These are phyloP conservation scores for Amaurobius ferox DNA, from an alignment of 2,888 invertebrate species.

Conservation along the genomic window DNA sequence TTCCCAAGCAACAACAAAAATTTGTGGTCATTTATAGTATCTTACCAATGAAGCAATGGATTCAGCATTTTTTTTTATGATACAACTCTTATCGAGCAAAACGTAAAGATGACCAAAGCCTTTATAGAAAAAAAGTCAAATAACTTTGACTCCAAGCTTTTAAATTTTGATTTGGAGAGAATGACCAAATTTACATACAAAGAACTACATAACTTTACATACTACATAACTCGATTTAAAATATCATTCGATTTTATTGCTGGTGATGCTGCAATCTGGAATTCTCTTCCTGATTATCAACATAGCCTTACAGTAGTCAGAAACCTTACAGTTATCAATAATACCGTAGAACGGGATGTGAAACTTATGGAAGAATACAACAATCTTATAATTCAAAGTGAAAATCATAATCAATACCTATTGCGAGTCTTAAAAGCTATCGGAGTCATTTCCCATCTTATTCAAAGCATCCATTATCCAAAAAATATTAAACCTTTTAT, in stretches of 20 bases:
- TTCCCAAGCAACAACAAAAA: too few relatives aligned
- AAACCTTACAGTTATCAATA: not conserved
- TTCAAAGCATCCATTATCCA: not conserved
- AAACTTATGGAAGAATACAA: not conserved
- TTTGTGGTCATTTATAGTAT: too few relatives aligned
- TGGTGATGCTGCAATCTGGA: not conserved
- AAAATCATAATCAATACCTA: too few relatives aligned
- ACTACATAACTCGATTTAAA: not conserved
- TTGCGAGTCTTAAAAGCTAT: not conserved
- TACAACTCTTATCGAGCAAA: not conserved
- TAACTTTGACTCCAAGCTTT: not conserved
- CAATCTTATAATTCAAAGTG: not conserved
- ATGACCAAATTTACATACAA: not conserved
- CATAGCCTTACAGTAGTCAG: not conserved
- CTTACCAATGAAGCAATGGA: too few relatives aligned
- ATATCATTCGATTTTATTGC: constrained; percentile 1
- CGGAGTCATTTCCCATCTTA: not conserved
- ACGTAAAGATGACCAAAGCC: not conserved
- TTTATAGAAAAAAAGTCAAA: not conserved
- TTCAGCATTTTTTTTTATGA: not conserved
- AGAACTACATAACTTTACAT: not conserved
- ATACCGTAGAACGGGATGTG: not conserved
- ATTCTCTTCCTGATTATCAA: constrained; percentile 4
- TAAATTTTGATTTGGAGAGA: not conserved
- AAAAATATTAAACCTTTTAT: not conserved